Base-by-base conservation (phyloP, 2,113 vertebrate species). In the Malurus elegans region DNA sequence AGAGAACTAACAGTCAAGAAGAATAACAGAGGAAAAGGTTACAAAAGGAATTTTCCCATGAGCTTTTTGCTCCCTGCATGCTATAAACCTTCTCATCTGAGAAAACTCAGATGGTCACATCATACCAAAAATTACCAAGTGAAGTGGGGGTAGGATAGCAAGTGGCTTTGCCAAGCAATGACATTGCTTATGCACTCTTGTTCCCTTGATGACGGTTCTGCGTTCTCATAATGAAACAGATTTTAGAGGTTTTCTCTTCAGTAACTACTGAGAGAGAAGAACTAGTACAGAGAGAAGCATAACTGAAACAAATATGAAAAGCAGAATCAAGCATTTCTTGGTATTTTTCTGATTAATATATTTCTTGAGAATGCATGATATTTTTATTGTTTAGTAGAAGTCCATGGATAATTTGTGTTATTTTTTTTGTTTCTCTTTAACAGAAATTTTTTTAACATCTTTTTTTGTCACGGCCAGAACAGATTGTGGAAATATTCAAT, bases 11-110 rank as follows among this genome's bases (percentile, higher is more conserved):
- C 23, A 67, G 70, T 95, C 65, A 96, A 96, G 89, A 96, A 97
- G 97, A 98, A 85, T 87, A 97, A 93, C 66, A 82, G 86, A 95
- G 90, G 90, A 90, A 97, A 96, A 97, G 74, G 95, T 98, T 98
- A 97, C 88, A 70, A 76, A 97, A 97, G 95, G 93, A 96, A 98
- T 98, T 98, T 98, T 98, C 98, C 98, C 98, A 98, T 97, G 97
- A 98, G 97, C 91, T 97, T 96, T 96, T 96, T 87, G 85, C 96
- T 97, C 96, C 95, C 95, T 96, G 94, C 86, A 91, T 91, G 93
- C 92, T 97, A 94, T 97, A 97, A 98, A 97, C 93, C 84, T 97
- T 96, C 97, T 96, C 94, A 90, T 97, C 92, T 97, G 95, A 97
- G 94, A 96, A 97, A 97, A 95, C 82, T 95, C 90, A 91, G 93